Conservation (phyloP, 2,113 vertebrate genomes). For the Acrocephalus arundinaceus region DNA sequence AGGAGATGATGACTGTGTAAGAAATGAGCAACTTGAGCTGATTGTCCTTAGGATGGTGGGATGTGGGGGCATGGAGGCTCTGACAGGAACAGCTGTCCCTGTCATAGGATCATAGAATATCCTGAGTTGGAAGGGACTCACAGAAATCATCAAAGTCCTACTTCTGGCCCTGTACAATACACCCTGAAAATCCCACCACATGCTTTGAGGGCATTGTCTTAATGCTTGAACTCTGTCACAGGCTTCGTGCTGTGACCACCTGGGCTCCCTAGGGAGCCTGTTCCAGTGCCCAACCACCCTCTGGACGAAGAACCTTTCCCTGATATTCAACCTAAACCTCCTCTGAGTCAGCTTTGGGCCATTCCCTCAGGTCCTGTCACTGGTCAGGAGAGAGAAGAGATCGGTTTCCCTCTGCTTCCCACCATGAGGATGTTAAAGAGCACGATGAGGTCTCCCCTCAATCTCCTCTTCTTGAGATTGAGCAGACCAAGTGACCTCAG, state of each 20-base stretch:
- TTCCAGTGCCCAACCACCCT: neutral
- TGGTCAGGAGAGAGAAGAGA: neutral
- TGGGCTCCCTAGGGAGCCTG: neutral
- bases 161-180: too few species aligned
- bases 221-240: neutral
- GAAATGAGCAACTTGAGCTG: neutral
- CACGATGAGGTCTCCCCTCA: neutral
- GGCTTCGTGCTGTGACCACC: neutral
- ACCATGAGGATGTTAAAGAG: neutral
- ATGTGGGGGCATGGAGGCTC: fast-evolving
- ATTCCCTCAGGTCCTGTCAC: fast-evolving
- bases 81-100: neutral
- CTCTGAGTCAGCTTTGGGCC: neutral
- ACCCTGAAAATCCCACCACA: neutral
- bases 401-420: neutral
- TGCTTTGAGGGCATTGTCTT: too few species aligned
- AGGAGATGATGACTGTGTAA: too few species aligned
- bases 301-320: neutral
- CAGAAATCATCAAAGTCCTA: neutral
- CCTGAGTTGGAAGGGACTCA: too few species aligned
- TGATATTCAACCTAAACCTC: neutral
- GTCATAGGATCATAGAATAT: neutral
- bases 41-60: neutral
- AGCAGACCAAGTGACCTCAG: neutral
- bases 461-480: neutral